Conservation (phyloP, 2,113 vertebrate genomes). For the Cichladusa arquata region DNA sequence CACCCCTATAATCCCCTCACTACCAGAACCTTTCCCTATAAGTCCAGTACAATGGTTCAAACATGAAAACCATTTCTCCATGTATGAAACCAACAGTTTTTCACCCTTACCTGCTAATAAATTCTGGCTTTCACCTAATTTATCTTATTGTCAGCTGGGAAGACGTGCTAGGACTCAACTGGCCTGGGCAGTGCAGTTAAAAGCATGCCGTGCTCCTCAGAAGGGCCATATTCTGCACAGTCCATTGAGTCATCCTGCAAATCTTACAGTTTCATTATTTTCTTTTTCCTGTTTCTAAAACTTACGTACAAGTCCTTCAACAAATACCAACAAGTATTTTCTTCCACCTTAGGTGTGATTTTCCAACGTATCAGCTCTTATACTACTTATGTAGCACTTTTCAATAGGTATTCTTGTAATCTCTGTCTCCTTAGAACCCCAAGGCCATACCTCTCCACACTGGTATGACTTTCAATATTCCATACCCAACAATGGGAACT, state of each 20-base stretch:
- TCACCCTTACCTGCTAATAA: not conserved
- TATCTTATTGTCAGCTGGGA: not conserved
- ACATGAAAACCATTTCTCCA: fast-evolving
- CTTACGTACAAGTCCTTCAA: not conserved
- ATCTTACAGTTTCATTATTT: not conserved
- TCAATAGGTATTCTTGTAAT: not conserved
- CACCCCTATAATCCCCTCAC: not conserved
- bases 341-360: not conserved
- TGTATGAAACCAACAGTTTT: not conserved
- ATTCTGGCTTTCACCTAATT: not conserved
- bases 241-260: not conserved
- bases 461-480: not conserved
- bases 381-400: not conserved
- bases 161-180: not conserved
- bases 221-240: not conserved
- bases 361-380: not conserved
- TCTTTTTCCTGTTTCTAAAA: not conserved
- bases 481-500: not conserved
- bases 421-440: not conserved
- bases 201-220: not conserved
- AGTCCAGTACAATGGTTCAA: not conserved
- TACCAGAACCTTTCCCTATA: not conserved
- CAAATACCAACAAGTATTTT: not conserved
- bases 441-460: not conserved
- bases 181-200: not conserved